Evolutionary conservation across 2,888 invertebrate genomes (phyloP), one percentile per base, ranked within the genome.

Genomic region (Julus scandinavius): DNA sequence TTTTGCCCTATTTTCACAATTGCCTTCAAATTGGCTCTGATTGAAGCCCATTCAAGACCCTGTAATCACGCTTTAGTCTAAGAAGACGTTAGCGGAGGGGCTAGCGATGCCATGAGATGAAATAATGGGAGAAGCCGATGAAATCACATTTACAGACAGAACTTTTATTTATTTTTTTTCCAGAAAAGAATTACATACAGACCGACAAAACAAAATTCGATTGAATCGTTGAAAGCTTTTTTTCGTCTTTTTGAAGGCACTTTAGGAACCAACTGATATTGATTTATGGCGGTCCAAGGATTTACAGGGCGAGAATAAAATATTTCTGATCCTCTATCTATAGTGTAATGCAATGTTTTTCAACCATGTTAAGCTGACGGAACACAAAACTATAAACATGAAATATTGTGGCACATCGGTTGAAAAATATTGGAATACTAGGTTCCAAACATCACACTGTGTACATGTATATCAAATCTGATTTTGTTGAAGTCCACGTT

Each of bases 21-120:
- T 87, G 87, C 87, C 87, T 87, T 58, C 58, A 87, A 87, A 87
- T 87, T 87, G 87, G 87, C 54, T 54, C 49, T 87, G 87, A 87
- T 87, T 87, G 40, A 50, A 85, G 50, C 87, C 87, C 50, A 87
- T 87, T 87, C 87, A 87, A 40, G 40, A 38, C 20, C 29, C 58
- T 54, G 85, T 49, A 85, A 85, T 85, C 85, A 29, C 15, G 85
- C 41, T 85, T 85, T 41, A 72, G 72, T 72, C 72, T 72, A 72
- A 72, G 63, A n/a, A 63, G 72, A 72, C n/a, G 72, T 72, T 72
- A 29, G 72, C 29, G 72, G 72, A 72, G 29, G 72, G 72, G 72
- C 17, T 11, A 72, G 72, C 72, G 72, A 6, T n/a, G 72, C 9
- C 72, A 29, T 29, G 72, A 72, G 72, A 72, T 72, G 72, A 72